Conservation (phyloP, 2,113 vertebrate genomes). For the Etheostoma cragini region DNA sequence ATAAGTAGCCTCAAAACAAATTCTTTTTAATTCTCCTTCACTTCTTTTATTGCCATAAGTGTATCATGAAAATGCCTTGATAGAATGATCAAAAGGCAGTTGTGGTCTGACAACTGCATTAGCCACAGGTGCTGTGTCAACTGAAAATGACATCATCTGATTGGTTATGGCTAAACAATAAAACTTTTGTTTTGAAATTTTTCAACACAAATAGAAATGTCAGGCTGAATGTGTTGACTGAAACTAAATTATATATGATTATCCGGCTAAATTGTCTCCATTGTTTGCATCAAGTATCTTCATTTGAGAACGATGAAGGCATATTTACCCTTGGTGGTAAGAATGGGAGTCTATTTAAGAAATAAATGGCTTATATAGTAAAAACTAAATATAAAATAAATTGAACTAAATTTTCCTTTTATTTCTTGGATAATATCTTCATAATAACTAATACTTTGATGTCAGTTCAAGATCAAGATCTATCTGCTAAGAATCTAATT, state of each 20-base stretch:
- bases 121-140: too few relatives aligned
- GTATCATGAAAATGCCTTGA: too few relatives aligned
- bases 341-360: not conserved
- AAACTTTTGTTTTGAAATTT: too few relatives aligned
- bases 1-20: too few relatives aligned
- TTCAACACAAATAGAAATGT: not conserved
- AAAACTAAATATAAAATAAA: not conserved
- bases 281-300: not conserved
- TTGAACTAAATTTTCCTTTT: too few relatives aligned
- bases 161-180: not conserved
- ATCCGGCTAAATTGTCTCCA: not conserved
- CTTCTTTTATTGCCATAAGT: too few relatives aligned
- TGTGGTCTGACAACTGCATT: too few relatives aligned
- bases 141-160: not conserved
- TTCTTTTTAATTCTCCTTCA: too few relatives aligned
- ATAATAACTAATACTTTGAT: too few relatives aligned
- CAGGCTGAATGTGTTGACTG: not conserved
- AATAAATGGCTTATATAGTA: not conserved
- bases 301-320: not conserved
- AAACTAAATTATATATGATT: not conserved
- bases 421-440: not conserved
- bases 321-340: not conserved
- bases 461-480: too few relatives aligned
- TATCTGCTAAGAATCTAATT: not conserved
- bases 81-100: too few relatives aligned